Evolutionary conservation across 2,888 invertebrate genomes (phyloP), one percentile per base, ranked within the genome.

Genomic region (Tetrapedia diversipes): DNA sequence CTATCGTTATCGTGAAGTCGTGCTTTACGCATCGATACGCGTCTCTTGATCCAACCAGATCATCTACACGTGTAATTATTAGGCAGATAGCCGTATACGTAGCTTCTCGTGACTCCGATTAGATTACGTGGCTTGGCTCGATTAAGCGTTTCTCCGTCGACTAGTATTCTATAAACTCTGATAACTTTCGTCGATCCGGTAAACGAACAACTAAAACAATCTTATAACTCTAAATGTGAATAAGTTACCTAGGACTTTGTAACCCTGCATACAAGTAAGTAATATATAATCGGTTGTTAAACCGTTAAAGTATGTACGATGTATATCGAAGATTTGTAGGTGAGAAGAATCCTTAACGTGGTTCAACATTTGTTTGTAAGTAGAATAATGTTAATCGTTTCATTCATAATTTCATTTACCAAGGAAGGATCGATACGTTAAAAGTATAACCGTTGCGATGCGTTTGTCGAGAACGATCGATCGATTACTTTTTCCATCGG

Each of bases 11-110:
- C 79, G 78, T 78, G 69, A 78, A 78, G 59, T 65, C 41, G 16
- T 22, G 73, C 51, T 74, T 78, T 78, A 69, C 59, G 54, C 61
- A 53, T 37, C n/a, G n/a, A n/a, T n/a, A n/a, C n/a, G 63, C 60
- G 65, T 79, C 45, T 53, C 47, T 32, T 45, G 24, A 24, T 51
- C 16, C 64, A 10, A 10, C 19, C 24, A 27, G 67, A 70, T 54
- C 60, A 68, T 77, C 70, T 69, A 54, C 60, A 49, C 68, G 41
- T n/a, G n/a, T n/a, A n/a, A n/a, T n/a, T n/a, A n/a, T n/a, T n/a
- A n/a, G n/a, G n/a, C n/a, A n/a, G n/a, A n/a, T n/a, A n/a, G n/a
- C n/a, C n/a, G n/a, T n/a, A n/a, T n/a, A n/a, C n/a, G n/a, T n/a
- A n/a, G n/a, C 54, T 63, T 41, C 61, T 53, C 61, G 39, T 47